Percentiles rank a stretch among this genome's conserved stretches.
Conservation (phyloP, 2,113 vertebrate species). For the Cryptotis parvus region DNA sequence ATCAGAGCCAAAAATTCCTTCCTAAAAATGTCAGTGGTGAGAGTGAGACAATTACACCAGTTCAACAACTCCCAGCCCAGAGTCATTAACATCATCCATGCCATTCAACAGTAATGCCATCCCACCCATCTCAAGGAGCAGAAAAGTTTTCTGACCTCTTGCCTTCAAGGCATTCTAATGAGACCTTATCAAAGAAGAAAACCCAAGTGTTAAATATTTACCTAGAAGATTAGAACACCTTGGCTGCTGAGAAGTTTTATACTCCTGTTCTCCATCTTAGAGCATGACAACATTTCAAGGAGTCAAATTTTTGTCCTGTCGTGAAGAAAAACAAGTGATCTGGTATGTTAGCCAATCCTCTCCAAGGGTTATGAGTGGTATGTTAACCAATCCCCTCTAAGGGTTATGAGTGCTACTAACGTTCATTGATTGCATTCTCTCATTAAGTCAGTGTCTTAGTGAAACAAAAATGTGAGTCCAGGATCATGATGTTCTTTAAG, state of each 20-base stretch:
- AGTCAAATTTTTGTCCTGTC: background rate
- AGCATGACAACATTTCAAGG: background rate
- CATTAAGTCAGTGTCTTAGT: conserved; percentile 4
- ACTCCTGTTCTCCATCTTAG: conserved; percentile 17
- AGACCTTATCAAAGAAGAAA: conserved; percentile 19
- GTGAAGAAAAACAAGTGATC: conserved; percentile 15
- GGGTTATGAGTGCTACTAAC: background rate
- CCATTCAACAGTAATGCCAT: background rate
- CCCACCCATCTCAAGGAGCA: background rate
- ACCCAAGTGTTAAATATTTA: background rate
- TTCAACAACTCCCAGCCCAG: conserved; percentile 43
- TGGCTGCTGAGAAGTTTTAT: background rate
- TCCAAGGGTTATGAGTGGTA: background rate
- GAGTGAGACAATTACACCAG: conserved; percentile 66
- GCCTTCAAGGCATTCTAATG: conserved; percentile 13
- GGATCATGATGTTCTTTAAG: background rate
- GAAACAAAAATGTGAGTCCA: conserved; percentile 15
- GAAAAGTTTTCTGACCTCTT: conserved; percentile 6
- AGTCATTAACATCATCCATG: conserved; percentile 35
- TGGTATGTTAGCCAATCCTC: background rate
- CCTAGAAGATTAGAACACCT: background rate
- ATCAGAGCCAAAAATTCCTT: conserved; percentile 80
- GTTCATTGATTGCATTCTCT: background rate
- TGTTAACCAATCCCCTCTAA: conserved; percentile 4
- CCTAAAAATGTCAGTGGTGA: conserved; percentile 78